These are phyloP conservation scores for Arnoldichthys spilopterus DNA, from an alignment of 2,797 vertebrate species.

Conservation along the genomic window DNA sequence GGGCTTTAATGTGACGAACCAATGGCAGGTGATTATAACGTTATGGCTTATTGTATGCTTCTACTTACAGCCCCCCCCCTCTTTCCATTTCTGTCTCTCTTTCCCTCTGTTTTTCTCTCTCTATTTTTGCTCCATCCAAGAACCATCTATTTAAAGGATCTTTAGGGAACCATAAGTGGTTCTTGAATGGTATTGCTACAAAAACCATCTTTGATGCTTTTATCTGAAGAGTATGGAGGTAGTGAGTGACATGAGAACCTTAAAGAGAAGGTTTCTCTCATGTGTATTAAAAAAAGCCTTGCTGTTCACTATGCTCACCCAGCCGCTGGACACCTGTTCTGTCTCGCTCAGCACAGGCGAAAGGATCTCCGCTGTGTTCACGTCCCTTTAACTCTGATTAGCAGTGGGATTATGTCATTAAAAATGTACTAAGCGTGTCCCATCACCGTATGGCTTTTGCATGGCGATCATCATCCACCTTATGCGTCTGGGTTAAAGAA, in stretches of 20 bases:
- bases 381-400: slow-evolving; percentile 75
- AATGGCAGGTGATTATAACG: no score
- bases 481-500: slow-evolving; percentile 63
- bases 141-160: neutral
- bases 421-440: slow-evolving; percentile 77
- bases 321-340: slow-evolving; percentile 69
- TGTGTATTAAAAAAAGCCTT: neutral
- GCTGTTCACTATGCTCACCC: neutral
- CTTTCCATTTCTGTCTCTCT: neutral
- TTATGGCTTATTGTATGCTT: no score
- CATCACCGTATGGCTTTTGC: slow-evolving; percentile 72
- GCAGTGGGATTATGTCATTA: slow-evolving; percentile 76
- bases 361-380: slow-evolving; percentile 48
- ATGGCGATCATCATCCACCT: slow-evolving; percentile 72
- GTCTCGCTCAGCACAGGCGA: slow-evolving; percentile 52
- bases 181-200: neutral
- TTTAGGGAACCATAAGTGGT: neutral
- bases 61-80: no score
- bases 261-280: neutral
- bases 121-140: neutral
- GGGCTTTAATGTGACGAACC: no score
- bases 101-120: neutral
- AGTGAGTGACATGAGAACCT: neutral
- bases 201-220: neutral
- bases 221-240: neutral